Evolutionary conservation across 2,888 invertebrate species (phyloP), one percentile per base, ranked within the genome.

Genomic region (Cheilosia urbana): DNA sequence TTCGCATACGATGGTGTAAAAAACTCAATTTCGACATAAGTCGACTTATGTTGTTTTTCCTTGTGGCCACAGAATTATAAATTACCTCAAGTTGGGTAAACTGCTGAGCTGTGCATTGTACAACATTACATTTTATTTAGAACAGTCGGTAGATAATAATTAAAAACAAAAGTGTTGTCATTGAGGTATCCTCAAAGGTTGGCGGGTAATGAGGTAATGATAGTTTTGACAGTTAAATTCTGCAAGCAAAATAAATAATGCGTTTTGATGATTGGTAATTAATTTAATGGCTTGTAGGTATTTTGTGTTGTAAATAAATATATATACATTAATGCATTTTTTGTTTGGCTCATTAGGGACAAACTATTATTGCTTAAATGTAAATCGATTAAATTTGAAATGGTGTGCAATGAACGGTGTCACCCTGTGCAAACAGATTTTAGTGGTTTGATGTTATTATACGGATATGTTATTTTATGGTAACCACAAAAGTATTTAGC

Each of bases 41-140:
- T n/a, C n/a, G n/a, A n/a, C n/a, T n/a, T n/a, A n/a, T n/a, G n/a
- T n/a, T n/a, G n/a, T n/a, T n/a, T n/a, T n/a, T n/a, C n/a, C n/a
- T n/a, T n/a, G n/a, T n/a, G n/a, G n/a, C n/a, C n/a, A n/a, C n/a
- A n/a, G n/a, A n/a, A n/a, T 81, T 76, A 85, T 85, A 76, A 76
- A 85, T 69, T 81, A 71, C 71, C 66, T 51, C 40, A 80, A 71
- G 85, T 66, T 49, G 53, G 76, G 65, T 65, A 71, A 69, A 63
- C 21, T 72, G 66, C 51, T 27, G 49, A 47, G 65, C 73, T 49
- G 58, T 53, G 37, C 63, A 47, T 37, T 37, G 11, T 37, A 37
- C 37, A 76, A 49, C 81, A 81, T 85, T 85, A 85, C 66, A 62
- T 77, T 85, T 72, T 72, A 45, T 62, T 81, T 81, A 72, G 71